Conservation (phyloP, 2,888 invertebrate species). For the Lochmaea crataegi region DNA sequence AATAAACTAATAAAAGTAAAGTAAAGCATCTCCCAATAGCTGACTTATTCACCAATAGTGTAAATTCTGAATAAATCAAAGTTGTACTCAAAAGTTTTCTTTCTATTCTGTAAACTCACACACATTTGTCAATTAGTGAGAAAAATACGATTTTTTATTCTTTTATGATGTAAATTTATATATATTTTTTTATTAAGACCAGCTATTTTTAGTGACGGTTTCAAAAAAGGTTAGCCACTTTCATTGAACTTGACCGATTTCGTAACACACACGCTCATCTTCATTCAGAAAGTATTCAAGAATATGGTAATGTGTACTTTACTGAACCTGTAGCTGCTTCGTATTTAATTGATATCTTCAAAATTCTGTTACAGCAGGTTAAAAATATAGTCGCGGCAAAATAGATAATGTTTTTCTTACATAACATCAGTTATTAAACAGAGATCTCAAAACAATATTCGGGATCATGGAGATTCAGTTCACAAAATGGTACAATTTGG, state of each 20-base stretch:
- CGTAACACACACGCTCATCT: not conserved
- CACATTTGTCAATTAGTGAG: too few species aligned
- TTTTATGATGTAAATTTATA: not conserved
- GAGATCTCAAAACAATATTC: too few species aligned
- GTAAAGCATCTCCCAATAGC: too few species aligned
- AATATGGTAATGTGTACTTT: slow-evolving; percentile 14
- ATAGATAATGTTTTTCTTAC: not conserved
- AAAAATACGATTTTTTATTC: too few species aligned
- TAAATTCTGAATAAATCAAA: too few species aligned
- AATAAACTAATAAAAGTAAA: too few species aligned
- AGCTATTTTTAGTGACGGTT: not conserved
- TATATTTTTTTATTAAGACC: not conserved
- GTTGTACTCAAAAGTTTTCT: too few species aligned
- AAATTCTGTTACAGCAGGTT: not conserved
- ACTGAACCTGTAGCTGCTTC: not conserved
- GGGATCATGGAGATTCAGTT: too few species aligned
- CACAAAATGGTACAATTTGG: too few species aligned
- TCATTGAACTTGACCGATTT: slow-evolving; percentile 18
- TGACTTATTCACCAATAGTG: too few species aligned
- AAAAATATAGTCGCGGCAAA: not conserved
- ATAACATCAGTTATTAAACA: not conserved
- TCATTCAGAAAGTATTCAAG: slow-evolving; percentile 9
- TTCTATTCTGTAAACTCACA: too few species aligned
- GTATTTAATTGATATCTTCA: not conserved
- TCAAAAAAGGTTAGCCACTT: slow-evolving; percentile 11